Base-by-base conservation (phyloP, 2,888 invertebrate genomes). In the Parelbella ahira region DNA sequence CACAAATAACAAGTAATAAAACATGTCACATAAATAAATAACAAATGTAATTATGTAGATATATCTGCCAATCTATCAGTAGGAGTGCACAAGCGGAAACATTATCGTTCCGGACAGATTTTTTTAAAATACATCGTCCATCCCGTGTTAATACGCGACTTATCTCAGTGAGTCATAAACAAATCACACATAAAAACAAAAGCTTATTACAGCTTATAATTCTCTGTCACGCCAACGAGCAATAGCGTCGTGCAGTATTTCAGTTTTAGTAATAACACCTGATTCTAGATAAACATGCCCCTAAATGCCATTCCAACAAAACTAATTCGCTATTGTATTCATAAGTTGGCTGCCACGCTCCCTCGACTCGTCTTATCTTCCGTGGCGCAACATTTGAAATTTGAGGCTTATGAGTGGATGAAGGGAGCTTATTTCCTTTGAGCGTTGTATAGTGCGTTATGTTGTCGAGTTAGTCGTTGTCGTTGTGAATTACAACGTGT, bases 401-500 rank as follows among this genome's bases (percentile, higher is more conserved):
- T 13, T 43, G 30, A 36, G 9, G 18, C 36, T 37, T 43, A 30
- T 24, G 7, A 10, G 9, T 19, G 4, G 9, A 1, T 7, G 2
- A 10, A 24, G 13, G 20, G 13, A 41, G 25, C 33, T 27, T 41
- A 33, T 20, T 28, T 34, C 18, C 11, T 21, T 23, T 34, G 18
- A n/a, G n/a, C 29, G 8, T 4, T 24, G 15, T 9, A 28, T 18
- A 25, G 24, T 37, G 21, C 21, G 24, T 15, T 41, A 30, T 23
- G n/a, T 5, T 20, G 9, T 39, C 20, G 6, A 5, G 4, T 20
- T 19, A 4, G 15, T 7, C 28, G 15, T 28, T 44, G 59, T 61
- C 63, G 60, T 68, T 69, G 69, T 68, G 68, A 68, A 61, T 76
- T 70, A 74, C 60, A 63, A 54, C 63, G 49, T 50, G 55, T 60